Evolutionary conservation across 2,113 vertebrate genomes (phyloP).

Genomic region (Parus major): DNA sequence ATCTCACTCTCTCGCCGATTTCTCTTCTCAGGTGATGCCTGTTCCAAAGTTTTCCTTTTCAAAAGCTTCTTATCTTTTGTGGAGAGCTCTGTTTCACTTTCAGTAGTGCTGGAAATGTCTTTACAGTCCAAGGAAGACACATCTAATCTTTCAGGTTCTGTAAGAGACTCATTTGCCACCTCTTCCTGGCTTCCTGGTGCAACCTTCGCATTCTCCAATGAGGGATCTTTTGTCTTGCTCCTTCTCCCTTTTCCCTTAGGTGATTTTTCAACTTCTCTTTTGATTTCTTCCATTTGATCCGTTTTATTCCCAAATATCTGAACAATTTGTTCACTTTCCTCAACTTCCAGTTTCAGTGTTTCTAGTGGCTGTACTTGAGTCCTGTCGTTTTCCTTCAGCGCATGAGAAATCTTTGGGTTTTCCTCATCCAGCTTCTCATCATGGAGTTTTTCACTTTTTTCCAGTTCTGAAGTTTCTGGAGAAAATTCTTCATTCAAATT

Average conservation of each 20-base stretch:
- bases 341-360: conserved; percentile 72
- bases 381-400: conserved; percentile 72
- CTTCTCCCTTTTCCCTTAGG: conserved; percentile 85
- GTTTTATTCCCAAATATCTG: conserved; percentile 74
- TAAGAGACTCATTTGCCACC: conserved; percentile 46
- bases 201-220: conserved; percentile 73
- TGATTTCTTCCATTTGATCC: conserved; percentile 71
- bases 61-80: conserved; percentile 76
- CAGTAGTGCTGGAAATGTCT: conserved; percentile 60
- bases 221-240: conserved; percentile 78
- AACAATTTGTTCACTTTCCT: conserved; percentile 75
- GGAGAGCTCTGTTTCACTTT: conserved; percentile 82
- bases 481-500: conserved; percentile 79
- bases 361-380: conserved; percentile 71
- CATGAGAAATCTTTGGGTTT: conserved; percentile 74
- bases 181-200: conserved; percentile 67
- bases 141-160: conserved; percentile 69
- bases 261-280: conserved; percentile 80
- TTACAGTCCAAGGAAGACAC: conserved; percentile 67
- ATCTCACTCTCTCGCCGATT: conserved; percentile 78
- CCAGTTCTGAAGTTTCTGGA: conserved; percentile 69
- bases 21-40: conserved; percentile 84
- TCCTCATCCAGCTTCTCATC: conserved; percentile 72
- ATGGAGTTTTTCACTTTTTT: conserved; percentile 66
- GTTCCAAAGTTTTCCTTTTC: conserved; percentile 87